Conservation (phyloP, 2,113 vertebrate species). For the Corvus cornix region DNA sequence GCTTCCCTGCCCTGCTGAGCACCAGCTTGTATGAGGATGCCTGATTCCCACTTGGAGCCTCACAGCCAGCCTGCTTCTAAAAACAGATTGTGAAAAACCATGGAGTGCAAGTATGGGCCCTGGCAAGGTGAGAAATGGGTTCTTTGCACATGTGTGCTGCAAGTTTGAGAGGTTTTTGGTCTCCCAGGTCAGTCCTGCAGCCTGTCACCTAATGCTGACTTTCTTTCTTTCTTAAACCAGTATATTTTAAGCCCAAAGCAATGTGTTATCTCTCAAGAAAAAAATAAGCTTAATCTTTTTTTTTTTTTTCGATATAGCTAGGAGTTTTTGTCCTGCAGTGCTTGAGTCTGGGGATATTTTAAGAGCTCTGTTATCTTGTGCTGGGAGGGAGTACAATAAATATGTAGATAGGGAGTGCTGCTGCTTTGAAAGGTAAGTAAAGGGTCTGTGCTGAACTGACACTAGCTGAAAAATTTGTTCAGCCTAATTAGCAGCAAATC, state of each 20-base stretch:
- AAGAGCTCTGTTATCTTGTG: conserved; percentile 7
- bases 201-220: background rate
- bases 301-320: background rate
- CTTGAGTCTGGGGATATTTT: conserved; percentile 14
- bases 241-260: conserved; percentile 20
- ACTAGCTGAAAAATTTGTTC: conserved; percentile 25
- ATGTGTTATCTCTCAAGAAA: background rate
- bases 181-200: background rate
- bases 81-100: background rate
- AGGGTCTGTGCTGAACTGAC: conserved; percentile 8
- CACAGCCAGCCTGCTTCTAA: background rate
- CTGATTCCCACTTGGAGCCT: background rate
- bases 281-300: background rate
- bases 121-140: background rate
- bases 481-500: conserved; percentile 52
- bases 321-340: background rate
- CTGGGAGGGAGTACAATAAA: background rate
- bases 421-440: conserved; percentile 4
- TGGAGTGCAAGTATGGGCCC: background rate
- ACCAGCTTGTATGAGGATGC: background rate
- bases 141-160: background rate
- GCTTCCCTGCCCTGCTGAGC: background rate
- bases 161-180: background rate
- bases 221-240: background rate
- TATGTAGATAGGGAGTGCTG: background rate